Evolutionary conservation across 1,140 invertebrate species (phyloP), one percentile per base, ranked within the genome.

Genomic region (Aphaenogaster floridana): DNA sequence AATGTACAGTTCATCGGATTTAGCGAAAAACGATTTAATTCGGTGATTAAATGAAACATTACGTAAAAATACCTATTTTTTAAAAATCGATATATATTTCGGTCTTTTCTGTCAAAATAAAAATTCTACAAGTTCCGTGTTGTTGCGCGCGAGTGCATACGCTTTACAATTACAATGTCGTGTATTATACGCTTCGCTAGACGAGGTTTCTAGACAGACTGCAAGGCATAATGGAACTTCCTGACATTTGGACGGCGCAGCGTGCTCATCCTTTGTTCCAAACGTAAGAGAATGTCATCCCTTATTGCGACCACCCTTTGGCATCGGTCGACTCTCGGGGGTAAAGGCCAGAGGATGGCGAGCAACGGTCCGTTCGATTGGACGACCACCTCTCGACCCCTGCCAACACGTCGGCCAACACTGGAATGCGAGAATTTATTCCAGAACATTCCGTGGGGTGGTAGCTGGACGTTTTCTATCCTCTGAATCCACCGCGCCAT

Each of bases 371-470:
- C 71, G 59, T 88, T 86, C 89, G 86, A 90, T 88, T 74, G 89
- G 59, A 90, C 89, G 52, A 68, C 76, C 86, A 52, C 45, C 36
- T 84, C 57, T 78, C 39, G 66, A 87, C n/a, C 57, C 7, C 15
- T 66, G 72, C 71, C 59, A 45, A 52, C 74, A 15, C 52, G 39
- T 81, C 13, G 81, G 21, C 76, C 76, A 84, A 61, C 61, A 34
- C 8, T 77, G 90, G 89, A 90, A 91, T 90, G 87, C 79, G 87
- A 91, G 87, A 90, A 91, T 91, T 91, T 91, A 91, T 91, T 91
- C 89, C 89, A 61, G 74, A 63, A 90, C 87, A 89, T 91, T 89
- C 87, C 71, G 69, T 86, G 59, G 74, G 48, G 52, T 77, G 76
- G 28, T 80, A 85, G 89, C 72, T 28, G 86, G 74, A 87, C 83